Evolutionary conservation across 1,140 invertebrate genomes (phyloP).

Genomic region (Atta texana): DNA sequence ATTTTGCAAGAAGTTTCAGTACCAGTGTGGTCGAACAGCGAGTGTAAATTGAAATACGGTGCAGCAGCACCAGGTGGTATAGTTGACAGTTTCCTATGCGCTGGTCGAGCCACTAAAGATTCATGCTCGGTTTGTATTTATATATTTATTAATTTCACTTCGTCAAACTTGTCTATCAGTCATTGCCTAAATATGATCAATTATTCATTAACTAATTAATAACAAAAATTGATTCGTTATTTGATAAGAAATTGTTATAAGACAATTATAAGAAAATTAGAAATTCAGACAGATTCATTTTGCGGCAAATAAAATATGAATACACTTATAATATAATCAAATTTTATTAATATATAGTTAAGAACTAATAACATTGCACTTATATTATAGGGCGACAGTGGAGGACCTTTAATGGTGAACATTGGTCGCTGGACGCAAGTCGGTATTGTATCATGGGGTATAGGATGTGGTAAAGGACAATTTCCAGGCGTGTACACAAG

Average conservation of each 20-base stretch:
- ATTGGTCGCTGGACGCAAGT: constrained; percentile 93
- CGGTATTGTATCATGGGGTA: constrained; percentile 96
- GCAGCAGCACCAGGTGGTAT: constrained; percentile 94
- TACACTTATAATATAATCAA: background rate
- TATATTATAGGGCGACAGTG: constrained; percentile 93
- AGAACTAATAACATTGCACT: constrained; percentile 26
- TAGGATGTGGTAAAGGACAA: constrained; percentile 96
- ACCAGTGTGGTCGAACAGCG: constrained; percentile 93
- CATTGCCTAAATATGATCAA: background rate
- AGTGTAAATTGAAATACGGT: constrained; percentile 94
- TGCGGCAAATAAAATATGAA: background rate
- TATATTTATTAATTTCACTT: background rate
- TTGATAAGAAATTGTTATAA: background rate
- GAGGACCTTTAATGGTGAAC: constrained; percentile 95
- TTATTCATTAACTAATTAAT: constrained; percentile 14
- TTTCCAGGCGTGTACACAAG: constrained; percentile 96
- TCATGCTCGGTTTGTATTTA: constrained; percentile 92
- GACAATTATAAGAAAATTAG: background rate
- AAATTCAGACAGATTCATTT: background rate
- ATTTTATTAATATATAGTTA: background rate
- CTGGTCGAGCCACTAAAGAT: constrained; percentile 93
- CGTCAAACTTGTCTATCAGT: background rate
- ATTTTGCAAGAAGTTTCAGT: constrained; percentile 94
- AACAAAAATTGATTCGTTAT: constrained; percentile 2
- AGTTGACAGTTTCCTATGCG: constrained; percentile 94